Base-by-base conservation (phyloP, 2,888 invertebrate species). In the Agrochola macilenta region DNA sequence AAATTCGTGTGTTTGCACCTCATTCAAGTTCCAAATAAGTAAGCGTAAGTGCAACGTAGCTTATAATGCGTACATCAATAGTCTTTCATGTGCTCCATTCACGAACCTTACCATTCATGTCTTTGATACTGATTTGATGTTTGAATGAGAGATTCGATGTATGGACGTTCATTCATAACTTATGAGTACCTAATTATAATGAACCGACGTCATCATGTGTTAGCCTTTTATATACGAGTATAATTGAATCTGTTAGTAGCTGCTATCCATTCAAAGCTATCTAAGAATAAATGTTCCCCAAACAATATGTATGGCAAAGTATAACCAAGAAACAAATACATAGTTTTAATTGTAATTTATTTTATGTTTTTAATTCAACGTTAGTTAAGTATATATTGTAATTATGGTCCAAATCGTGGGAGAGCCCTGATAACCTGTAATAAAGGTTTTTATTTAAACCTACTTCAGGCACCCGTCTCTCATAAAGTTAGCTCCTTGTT, bases 51-150 rank as follows among this genome's bases (percentile, higher is more conserved):
- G 78, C 81, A 83, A 82, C 85, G 77, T 80, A 66, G 87, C 83
- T 87, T 85, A 87, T 85, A 85, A 87, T 81, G 74, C 81, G 91
- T 91, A 89, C 92, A 90, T 94, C 93, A 94, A 92, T 92, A 86
- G 86, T 91, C 89, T 91, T 93, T 93, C 91, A 92, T 91, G 89
- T 90, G 90, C 88, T 90, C 90, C 95, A 95, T 95, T 95, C 94
- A 95, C 88, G 87, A 91, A 89, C 87, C 83, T 89, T 86, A 86
- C 91, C 95, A 95, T 95, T 95, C 95, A 95, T 91, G 89, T 89
- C 88, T 92, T 88, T 88, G 90, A 88, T 90, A 87, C 63, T 77
- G 87, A 85, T 84, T 89, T 90, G 88, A 89, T 84, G 86, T 84
- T 87, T 90, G 90, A 90, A 90, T 90, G 90, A 89, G 80, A 87